These are phyloP conservation scores for Cistogaster globosa DNA, from an alignment of 2,888 invertebrate species.

Conservation along the genomic window DNA sequence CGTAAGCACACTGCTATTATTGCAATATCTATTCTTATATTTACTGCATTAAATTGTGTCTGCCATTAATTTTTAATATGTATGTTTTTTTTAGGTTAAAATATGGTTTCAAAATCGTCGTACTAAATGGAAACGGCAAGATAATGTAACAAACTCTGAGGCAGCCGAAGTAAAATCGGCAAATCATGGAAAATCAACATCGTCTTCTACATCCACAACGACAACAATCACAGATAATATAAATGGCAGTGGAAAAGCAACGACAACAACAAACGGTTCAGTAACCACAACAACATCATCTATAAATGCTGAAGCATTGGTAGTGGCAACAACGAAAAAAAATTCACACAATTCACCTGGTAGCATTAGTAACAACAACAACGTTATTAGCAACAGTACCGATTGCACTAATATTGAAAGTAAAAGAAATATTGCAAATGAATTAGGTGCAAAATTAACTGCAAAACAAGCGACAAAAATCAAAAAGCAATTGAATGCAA, in stretches of 20 bases:
- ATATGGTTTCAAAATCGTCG: constrained; percentile 83
- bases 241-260: constrained; percentile 49
- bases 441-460: constrained; percentile 79
- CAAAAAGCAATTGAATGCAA: constrained; percentile 81
- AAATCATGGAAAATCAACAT: constrained; percentile 67
- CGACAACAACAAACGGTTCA: constrained; percentile 64
- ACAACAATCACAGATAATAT: constrained; percentile 60
- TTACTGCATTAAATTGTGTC: not conserved
- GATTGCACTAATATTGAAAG: constrained; percentile 71
- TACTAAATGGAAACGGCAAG: constrained; percentile 92
- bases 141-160: constrained; percentile 94
- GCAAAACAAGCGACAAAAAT: constrained; percentile 81
- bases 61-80: not conserved
- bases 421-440: constrained; percentile 74
- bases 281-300: constrained; percentile 69
- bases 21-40: too few species aligned
- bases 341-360: constrained; percentile 70
- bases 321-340: constrained; percentile 68
- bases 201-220: constrained; percentile 47
- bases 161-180: constrained; percentile 86
- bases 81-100: constrained; percentile 78
- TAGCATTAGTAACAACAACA: constrained; percentile 70
- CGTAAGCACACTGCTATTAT: too few species aligned
- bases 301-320: constrained; percentile 46
- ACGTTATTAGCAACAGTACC: constrained; percentile 65